These are phyloP conservation scores for Cassiopea xamachana DNA, from an alignment of 30 jellyfish, hydroid and myxozoan species.

Conservation along the genomic window DNA sequence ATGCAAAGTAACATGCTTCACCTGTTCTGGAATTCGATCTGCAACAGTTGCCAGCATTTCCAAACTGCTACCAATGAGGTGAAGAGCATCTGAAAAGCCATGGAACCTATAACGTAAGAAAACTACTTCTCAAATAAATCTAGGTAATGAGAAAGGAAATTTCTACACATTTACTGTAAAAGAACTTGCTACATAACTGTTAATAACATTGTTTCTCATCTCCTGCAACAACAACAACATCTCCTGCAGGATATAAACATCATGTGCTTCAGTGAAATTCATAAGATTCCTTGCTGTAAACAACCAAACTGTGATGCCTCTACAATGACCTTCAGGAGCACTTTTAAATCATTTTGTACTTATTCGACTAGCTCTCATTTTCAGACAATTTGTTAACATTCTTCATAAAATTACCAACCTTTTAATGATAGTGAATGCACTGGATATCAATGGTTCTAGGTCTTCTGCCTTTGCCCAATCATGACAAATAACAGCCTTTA, in stretches of 20 bases:
- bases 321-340: too few relatives aligned
- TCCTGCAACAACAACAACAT: too few relatives aligned
- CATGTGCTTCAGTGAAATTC: too few relatives aligned
- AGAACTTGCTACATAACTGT: too few relatives aligned
- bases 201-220: too few relatives aligned
- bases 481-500: conserved; percentile 24
- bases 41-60: conserved; percentile 49
- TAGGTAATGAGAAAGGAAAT: neutral
- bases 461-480: conserved; percentile 53
- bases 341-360: too few relatives aligned
- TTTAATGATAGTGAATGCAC: conserved; percentile 19
- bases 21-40: conserved; percentile 31
- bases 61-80: conserved; percentile 42
- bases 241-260: too few relatives aligned
- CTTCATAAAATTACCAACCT: conserved; percentile 13
- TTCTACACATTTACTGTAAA: neutral
- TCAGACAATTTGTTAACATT: too few relatives aligned
- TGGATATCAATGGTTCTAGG: conserved; percentile 42
- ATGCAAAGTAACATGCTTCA: neutral
- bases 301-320: too few relatives aligned
- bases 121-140: neutral
- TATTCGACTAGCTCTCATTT: too few relatives aligned
- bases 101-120: neutral
- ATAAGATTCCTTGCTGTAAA: too few relatives aligned
- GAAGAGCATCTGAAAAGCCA: conserved; percentile 58